Percentiles rank a stretch among this genome's conserved stretches.
phyloP scores from a whole-genome alignment of 2,797 vertebrate species.

The Valencia hispanica region DNA sequence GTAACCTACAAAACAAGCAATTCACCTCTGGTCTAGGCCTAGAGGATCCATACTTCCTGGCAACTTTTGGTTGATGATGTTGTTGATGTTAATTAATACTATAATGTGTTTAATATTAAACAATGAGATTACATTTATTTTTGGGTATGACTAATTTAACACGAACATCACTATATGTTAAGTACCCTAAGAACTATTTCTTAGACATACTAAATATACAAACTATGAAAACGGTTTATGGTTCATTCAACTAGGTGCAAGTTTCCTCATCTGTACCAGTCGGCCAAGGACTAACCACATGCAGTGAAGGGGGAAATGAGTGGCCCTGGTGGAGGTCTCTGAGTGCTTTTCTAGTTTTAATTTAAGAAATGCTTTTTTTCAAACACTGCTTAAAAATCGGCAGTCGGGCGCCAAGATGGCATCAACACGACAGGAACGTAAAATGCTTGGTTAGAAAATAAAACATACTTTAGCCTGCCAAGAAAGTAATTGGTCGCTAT shows the following conservation, averaged over 20 bases:
- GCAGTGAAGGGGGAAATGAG: no score
- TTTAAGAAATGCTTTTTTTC: no score
- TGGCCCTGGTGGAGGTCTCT: no score
- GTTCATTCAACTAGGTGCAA: neutral
- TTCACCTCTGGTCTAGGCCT: slow-evolving; percentile 7
- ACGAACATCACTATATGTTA: no score
- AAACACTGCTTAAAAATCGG: no score
- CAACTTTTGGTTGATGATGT: neutral
- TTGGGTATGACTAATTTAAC: neutral
- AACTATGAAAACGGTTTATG: neutral
- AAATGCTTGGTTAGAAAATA: no score
- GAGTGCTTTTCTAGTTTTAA: no score
- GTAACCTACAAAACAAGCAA: slow-evolving; percentile 8
- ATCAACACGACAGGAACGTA: no score
- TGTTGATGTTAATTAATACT: neutral
- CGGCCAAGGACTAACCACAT: neutral
- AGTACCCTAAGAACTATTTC: no score
- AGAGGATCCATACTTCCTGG: neutral
- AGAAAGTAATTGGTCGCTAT: no score
- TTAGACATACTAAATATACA: neutral
- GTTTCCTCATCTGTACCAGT: neutral
- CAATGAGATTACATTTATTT: neutral
- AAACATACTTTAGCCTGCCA: no score
- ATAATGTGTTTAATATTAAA: neutral
- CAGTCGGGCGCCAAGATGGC: no score